phyloP scores from a whole-genome alignment of 2,888 invertebrate species.

The Acanthosoma haemorrhoidale region DNA sequence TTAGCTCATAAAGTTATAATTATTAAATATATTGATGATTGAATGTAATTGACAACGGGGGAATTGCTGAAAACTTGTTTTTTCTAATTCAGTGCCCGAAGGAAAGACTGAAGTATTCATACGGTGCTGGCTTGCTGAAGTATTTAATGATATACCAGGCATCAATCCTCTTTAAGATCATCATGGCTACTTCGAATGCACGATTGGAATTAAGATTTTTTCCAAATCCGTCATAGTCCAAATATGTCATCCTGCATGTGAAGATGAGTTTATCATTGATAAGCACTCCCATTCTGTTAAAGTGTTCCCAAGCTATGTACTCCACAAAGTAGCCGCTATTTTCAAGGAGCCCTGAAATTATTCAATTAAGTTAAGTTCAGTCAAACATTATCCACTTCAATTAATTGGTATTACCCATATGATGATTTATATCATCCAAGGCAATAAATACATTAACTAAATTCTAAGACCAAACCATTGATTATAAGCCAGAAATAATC shows the following conservation, averaged over 20 bases:
- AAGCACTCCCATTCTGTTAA: slow-evolving; percentile 14
- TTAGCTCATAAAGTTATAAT: too few species aligned
- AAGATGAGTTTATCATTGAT: slow-evolving; percentile 3
- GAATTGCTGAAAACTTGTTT: too few species aligned
- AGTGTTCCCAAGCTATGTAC: slow-evolving; percentile 9
- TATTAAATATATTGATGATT: too few species aligned
- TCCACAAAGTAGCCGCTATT: slow-evolving; percentile 16
- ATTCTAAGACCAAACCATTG: too few species aligned
- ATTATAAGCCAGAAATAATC: too few species aligned
- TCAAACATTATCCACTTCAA: too few species aligned
- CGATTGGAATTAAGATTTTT: neutral
- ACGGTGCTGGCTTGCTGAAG: neutral
- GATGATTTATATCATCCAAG: too few species aligned
- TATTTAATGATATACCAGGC: neutral
- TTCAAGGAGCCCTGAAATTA: slow-evolving; percentile 11
- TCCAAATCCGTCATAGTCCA: slow-evolving; percentile 23
- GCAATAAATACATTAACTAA: too few species aligned
- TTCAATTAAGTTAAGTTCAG: too few species aligned
- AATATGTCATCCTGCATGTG: slow-evolving; percentile 7
- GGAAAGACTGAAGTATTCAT: slow-evolving; percentile 1
- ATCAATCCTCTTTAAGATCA: neutral
- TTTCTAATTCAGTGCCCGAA: neutral
- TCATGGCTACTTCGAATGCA: slow-evolving; percentile 8
- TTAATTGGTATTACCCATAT: too few species aligned
- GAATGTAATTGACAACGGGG: too few species aligned